These are phyloP conservation scores for Delia radicum DNA, from an alignment of 1,140 invertebrate genomes.

Conservation along the genomic window DNA sequence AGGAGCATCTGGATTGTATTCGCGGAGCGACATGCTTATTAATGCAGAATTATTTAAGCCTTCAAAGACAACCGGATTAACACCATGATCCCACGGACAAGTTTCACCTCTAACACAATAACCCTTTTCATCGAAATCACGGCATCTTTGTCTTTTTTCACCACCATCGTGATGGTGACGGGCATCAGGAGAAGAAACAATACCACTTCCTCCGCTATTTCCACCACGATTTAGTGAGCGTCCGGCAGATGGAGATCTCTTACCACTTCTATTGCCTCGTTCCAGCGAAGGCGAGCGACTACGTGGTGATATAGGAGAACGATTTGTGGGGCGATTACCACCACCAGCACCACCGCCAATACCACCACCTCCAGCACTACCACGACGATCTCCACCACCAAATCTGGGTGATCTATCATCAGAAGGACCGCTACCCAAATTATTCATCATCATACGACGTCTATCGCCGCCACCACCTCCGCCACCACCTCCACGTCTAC, in stretches of 20 bases:
- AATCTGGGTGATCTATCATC: constrained; percentile 46
- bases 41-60: constrained; percentile 65
- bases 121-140: constrained; percentile 72
- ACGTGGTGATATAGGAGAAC: constrained; percentile 27
- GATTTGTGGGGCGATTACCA: constrained; percentile 36
- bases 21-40: constrained; percentile 60
- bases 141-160: constrained; percentile 44
- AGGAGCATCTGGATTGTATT: constrained; percentile 87
- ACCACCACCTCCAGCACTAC: constrained; percentile 27
- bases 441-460: constrained; percentile 10
- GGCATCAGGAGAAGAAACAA: constrained; percentile 28
- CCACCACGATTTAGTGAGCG: not conserved
- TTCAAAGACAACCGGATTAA: constrained; percentile 90
- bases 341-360: constrained; percentile 29
- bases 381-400: constrained; percentile 18
- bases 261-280: constrained; percentile 29
- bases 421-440: constrained; percentile 19
- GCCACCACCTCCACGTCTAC: constrained; percentile 39
- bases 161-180: constrained; percentile 19
- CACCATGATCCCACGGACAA: constrained; percentile 93
- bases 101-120: constrained; percentile 94
- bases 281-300: constrained; percentile 50
- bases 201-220: not conserved
- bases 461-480: constrained; percentile 8
- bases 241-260: constrained; percentile 19